Conservation (phyloP, 2,888 invertebrate genomes). For the Willowsia nigromaculata region DNA sequence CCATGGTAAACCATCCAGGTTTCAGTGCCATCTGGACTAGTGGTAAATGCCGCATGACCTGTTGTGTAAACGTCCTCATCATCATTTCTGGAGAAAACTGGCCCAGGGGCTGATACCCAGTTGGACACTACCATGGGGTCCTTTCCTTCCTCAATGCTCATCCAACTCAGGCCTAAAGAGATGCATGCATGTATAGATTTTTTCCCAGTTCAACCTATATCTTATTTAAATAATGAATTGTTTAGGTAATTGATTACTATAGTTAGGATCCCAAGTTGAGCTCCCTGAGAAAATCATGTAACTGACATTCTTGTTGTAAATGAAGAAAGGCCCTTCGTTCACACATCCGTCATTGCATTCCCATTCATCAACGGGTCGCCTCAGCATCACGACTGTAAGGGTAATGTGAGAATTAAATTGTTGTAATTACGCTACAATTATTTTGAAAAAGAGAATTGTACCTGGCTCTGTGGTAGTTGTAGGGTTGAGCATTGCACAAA, state of each 20-base stretch:
- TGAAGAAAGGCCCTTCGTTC: constrained; percentile 63
- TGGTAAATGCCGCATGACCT: constrained; percentile 65
- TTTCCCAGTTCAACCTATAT: no score
- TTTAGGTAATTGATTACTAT: no score
- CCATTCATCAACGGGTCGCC: constrained; percentile 44
- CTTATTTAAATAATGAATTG: no score
- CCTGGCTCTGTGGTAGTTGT: constrained; percentile 8
- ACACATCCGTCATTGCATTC: constrained; percentile 63
- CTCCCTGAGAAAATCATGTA: constrained; percentile 67
- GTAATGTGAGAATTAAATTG: no score
- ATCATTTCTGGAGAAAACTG: constrained; percentile 68
- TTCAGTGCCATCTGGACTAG: constrained; percentile 58
- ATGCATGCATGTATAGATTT: no score
- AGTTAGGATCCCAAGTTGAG: constrained; percentile 50
- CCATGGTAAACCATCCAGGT: constrained; percentile 72
- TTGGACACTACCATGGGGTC: constrained; percentile 56
- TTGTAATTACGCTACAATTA: no score
- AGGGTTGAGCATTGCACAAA: constrained; percentile 50
- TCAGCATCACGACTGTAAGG: no score
- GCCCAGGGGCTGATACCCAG: constrained; percentile 50
- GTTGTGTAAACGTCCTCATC: constrained; percentile 66
- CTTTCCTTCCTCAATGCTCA: constrained; percentile 56
- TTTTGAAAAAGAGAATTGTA: no score
- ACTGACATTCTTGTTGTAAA: constrained; percentile 64
- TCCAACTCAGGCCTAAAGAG: constrained; percentile 58